Percentiles rank a stretch among this genome's conserved stretches.
Evolutionary conservation across 2,797 vertebrate species (phyloP).

Genomic region (Bufotes viridis): DNA sequence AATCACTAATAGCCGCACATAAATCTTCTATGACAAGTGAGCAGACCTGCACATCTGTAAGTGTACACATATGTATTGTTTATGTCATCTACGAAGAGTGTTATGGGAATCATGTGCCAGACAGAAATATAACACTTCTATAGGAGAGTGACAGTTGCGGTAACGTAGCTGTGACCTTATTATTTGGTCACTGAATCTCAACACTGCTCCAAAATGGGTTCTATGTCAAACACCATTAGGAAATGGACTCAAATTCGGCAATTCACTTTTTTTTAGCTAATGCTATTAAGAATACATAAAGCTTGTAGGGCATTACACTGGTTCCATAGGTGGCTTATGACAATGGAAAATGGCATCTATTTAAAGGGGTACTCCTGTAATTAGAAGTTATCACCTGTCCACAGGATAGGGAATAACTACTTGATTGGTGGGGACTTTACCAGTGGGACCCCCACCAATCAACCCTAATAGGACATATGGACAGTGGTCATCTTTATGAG

Average conservation of each 20-base stretch:
- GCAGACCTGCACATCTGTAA: slow-evolving; percentile 50
- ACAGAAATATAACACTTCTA: slow-evolving; percentile 47
- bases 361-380: neutral
- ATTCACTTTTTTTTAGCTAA: slow-evolving; percentile 27
- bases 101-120: slow-evolving; percentile 55
- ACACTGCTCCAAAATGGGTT: slow-evolving; percentile 15
- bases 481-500: no score
- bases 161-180: slow-evolving; percentile 48
- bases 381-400: no score
- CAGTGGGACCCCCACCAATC: no score
- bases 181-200: slow-evolving; percentile 43
- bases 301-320: neutral
- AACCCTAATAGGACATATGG: no score
- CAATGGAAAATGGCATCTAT: neutral
- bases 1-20: slow-evolving; percentile 30
- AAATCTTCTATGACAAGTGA: slow-evolving; percentile 44
- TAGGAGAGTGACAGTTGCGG: slow-evolving; percentile 36
- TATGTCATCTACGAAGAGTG: slow-evolving; percentile 52
- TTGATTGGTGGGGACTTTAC: no score
- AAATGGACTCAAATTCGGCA: slow-evolving; percentile 27
- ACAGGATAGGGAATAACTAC: no score
- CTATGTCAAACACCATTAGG: slow-evolving; percentile 35
- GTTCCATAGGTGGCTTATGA: slow-evolving; percentile 13
- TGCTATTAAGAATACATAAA: slow-evolving; percentile 27
- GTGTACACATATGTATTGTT: slow-evolving; percentile 43